Percentiles rank a stretch among this genome's conserved stretches.
phyloP scores from a whole-genome alignment of 2,888 invertebrate species.

The Acanthosepion pharaonis region DNA sequence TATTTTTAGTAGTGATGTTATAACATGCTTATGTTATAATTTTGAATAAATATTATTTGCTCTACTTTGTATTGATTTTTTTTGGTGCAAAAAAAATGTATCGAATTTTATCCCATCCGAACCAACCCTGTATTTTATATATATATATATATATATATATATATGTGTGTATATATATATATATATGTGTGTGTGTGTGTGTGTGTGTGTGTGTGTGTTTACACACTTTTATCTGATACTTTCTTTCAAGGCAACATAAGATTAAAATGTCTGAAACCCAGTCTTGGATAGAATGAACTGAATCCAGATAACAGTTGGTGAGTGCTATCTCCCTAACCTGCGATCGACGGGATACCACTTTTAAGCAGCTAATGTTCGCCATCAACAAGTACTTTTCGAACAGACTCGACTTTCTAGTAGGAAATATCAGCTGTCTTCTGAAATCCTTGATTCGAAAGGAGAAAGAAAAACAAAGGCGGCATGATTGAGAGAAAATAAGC shows the following conservation, averaged over 20 bases:
- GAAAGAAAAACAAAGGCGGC: not conserved
- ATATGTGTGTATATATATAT: too few species aligned
- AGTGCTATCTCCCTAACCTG: conserved; percentile 12
- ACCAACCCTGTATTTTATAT: too few species aligned
- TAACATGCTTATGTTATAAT: too few species aligned
- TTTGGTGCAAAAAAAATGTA: too few species aligned
- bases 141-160: too few species aligned
- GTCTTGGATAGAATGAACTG: not conserved
- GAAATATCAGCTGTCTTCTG: not conserved
- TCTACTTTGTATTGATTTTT: too few species aligned
- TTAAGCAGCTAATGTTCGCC: conserved; percentile 12
- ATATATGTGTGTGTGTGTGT: too few species aligned
- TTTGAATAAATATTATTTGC: too few species aligned
- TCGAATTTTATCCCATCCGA: too few species aligned
- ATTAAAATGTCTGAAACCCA: not conserved
- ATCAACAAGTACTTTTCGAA: conserved; percentile 6
- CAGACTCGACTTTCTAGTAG: not conserved
- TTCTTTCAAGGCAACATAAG: not conserved
- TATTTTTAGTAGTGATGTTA: too few species aligned
- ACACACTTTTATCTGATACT: too few species aligned
- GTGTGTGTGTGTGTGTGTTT: too few species aligned
- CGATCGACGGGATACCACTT: conserved; percentile 1
- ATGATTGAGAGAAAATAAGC: not conserved
- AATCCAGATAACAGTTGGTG: not conserved
- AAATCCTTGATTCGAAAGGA: not conserved